phyloP scores from a whole-genome alignment of 2,113 vertebrate genomes.

The Centropristis striata region DNA sequence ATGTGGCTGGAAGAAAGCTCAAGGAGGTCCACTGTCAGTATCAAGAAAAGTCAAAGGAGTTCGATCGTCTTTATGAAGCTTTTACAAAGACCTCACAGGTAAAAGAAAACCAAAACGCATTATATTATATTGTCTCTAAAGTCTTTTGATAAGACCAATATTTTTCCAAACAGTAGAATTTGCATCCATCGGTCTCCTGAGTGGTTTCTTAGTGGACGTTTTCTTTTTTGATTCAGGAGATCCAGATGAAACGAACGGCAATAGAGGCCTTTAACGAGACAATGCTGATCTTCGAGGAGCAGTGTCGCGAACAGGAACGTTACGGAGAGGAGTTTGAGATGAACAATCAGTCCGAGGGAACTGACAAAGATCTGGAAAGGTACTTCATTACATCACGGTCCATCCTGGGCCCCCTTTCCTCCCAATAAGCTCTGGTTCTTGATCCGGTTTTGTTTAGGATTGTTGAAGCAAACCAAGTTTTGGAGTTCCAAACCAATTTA shows the following conservation, averaged over 20 bases:
- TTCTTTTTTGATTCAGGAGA: constrained; percentile 87
- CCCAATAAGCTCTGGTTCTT: too few species aligned
- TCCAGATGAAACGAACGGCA: constrained; percentile 96
- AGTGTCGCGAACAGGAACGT: constrained; percentile 93
- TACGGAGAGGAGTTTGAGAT: constrained; percentile 93
- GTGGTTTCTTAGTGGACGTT: constrained; percentile 13
- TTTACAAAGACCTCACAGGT: constrained; percentile 97
- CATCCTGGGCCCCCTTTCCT: too few species aligned
- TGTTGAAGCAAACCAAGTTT: too few species aligned
- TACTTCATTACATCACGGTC: constrained; percentile 60
- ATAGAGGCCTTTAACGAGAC: constrained; percentile 97
- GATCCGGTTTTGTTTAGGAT: too few species aligned
- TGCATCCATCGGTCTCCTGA: not conserved
- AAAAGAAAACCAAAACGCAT: not conserved
- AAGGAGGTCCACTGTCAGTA: constrained; percentile 95
- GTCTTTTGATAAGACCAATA: not conserved
- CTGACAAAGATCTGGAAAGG: constrained; percentile 94
- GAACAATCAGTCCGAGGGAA: constrained; percentile 88
- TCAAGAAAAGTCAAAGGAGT: constrained; percentile 96
- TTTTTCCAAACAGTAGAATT: not conserved
- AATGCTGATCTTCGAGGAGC: constrained; percentile 96
- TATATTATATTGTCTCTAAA: not conserved
- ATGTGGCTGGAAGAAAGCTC: constrained; percentile 93
- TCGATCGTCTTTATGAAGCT: constrained; percentile 94
- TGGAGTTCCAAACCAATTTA: too few species aligned